Evolutionary conservation across 2,113 vertebrate genomes (phyloP).

Genomic region (Campylomormyrus numenius): DNA sequence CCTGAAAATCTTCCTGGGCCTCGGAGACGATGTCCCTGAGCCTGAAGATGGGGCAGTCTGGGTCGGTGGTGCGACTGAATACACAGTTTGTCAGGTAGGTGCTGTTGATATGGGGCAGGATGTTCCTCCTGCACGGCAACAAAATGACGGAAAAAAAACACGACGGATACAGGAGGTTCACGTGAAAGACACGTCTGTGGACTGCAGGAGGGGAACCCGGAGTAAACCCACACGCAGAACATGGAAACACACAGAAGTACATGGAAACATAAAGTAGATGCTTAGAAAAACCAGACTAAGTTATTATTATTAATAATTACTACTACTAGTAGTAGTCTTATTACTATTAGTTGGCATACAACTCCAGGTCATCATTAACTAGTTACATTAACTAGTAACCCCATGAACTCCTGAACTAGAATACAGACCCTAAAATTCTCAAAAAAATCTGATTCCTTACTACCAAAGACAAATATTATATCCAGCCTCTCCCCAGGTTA

Average conservation of each 20-base stretch:
- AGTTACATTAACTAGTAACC: background rate
- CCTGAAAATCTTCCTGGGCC: conserved; percentile 68
- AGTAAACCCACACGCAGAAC: background rate
- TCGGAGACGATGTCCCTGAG: conserved; percentile 59
- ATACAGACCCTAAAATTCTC: background rate
- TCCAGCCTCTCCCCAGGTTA: no score
- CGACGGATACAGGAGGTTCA: background rate
- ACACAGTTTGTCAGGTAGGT: conserved; percentile 66
- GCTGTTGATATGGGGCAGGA: conserved; percentile 61
- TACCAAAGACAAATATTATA: background rate
- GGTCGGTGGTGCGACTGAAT: conserved; percentile 58
- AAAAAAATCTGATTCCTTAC: background rate
- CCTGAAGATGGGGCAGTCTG: conserved; percentile 77
- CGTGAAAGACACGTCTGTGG: background rate
- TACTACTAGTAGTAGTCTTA: background rate
- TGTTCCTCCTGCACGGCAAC: conserved; percentile 64
- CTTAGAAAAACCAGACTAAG: background rate
- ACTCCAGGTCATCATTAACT: background rate
- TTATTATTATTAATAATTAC: background rate
- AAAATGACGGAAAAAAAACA: background rate
- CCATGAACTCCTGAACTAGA: background rate
- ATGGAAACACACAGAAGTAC: background rate
- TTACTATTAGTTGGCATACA: background rate
- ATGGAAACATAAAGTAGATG: background rate
- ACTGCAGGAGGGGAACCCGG: background rate